Evolutionary conservation across 2,797 vertebrate species (phyloP).

Genomic region (Muscicapa striata): DNA sequence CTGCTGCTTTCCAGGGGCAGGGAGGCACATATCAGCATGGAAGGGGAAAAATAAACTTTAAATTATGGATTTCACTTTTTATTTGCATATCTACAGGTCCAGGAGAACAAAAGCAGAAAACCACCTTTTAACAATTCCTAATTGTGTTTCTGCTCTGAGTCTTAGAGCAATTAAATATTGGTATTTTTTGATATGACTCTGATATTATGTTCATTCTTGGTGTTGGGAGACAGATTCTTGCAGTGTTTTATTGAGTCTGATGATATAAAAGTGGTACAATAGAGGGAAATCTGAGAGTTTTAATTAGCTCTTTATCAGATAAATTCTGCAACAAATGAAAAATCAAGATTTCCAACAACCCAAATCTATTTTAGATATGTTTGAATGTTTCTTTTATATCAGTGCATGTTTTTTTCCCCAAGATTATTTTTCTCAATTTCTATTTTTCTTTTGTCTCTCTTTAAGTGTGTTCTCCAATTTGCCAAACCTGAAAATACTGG

Average conservation of each 20-base stretch:
- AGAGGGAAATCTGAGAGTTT: not conserved
- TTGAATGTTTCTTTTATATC: not conserved
- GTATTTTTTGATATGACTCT: not conserved
- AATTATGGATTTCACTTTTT: not conserved
- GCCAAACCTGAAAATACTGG: constrained; percentile 93
- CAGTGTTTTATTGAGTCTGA: not conserved
- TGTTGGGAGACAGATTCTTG: not conserved
- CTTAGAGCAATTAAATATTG: not conserved
- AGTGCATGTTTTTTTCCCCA: not conserved
- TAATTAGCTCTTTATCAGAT: not conserved
- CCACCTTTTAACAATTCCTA: not conserved
- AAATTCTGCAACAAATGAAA: not conserved
- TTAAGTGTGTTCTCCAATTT: constrained; percentile 91
- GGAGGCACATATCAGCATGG: not conserved
- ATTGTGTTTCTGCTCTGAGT: not conserved
- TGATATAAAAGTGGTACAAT: not conserved
- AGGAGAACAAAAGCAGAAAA: not conserved
- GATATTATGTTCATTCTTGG: not conserved
- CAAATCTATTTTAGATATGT: not conserved
- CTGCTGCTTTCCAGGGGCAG: not conserved
- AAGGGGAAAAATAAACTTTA: not conserved
- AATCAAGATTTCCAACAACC: not conserved
- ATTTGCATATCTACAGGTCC: not conserved
- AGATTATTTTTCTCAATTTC: not conserved
- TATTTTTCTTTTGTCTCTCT: constrained; percentile 15